phyloP scores from a whole-genome alignment of 2,113 vertebrate genomes.

The Oryzias curvinotus region DNA sequence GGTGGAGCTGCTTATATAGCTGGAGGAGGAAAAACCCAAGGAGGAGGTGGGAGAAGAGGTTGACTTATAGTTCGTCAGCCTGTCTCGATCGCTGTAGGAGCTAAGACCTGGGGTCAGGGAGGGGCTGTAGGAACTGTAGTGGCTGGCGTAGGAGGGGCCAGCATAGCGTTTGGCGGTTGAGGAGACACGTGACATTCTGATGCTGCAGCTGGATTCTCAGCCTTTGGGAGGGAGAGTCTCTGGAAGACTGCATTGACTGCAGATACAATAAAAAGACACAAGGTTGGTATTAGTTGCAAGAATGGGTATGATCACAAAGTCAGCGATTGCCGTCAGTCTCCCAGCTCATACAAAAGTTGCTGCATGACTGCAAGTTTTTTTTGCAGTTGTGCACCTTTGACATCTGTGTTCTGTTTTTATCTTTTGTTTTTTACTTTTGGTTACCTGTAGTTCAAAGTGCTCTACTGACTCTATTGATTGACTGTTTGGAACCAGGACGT shows the following conservation, averaged over 20 bases:
- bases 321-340: too few species aligned
- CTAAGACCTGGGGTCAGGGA: slow-evolving; percentile 81
- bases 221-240: slow-evolving; percentile 56
- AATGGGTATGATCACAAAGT: slow-evolving; percentile 22
- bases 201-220: slow-evolving; percentile 79
- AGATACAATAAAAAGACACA: slow-evolving; percentile 54
- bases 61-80: slow-evolving; percentile 72
- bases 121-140: slow-evolving; percentile 86
- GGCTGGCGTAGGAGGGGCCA: slow-evolving; percentile 80
- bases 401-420: too few species aligned
- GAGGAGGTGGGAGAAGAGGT: slow-evolving; percentile 55
- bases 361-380: too few species aligned
- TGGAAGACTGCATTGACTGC: slow-evolving; percentile 88
- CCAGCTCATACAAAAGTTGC: too few species aligned
- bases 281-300: slow-evolving; percentile 40
- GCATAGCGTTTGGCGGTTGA: slow-evolving; percentile 90
- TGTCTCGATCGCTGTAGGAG: slow-evolving; percentile 83
- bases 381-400: too few species aligned
- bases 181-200: slow-evolving; percentile 90
- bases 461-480: too few species aligned
- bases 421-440: too few species aligned
- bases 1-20: slow-evolving; percentile 78
- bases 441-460: too few species aligned
- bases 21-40: slow-evolving; percentile 74
- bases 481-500: too few species aligned